Evolutionary conservation across 2,888 invertebrate species (phyloP), one percentile per base, ranked within the genome.

Genomic region (Mythimna albipuncta): DNA sequence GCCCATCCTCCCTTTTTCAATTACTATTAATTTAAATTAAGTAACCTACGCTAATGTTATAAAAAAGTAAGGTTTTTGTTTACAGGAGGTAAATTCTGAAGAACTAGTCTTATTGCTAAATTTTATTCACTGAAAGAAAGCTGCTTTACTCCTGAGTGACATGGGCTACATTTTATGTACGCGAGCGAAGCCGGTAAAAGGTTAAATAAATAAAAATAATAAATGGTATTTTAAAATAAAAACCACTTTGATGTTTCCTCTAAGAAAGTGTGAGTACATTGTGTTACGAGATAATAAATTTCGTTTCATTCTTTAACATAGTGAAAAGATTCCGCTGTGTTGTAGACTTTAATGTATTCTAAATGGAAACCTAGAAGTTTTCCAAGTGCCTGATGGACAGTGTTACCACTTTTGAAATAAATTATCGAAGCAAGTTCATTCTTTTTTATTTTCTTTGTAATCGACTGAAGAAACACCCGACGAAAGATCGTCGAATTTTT

Each of bases 391-490:
- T 58, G 58, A 79, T 79, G 41, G 50, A 77, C 78, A 61, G 38
- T 61, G 55, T 50, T 69, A 50, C 32, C 32, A 55, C 71, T 70
- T 55, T 71, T 78, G 62, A 75, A 75, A 75, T 70, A 64, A 79
- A 72, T 72, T 79, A 38, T 64, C 73, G 58, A 47, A 79, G 79
- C 47, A 64, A 64, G 59, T 72, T 54, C 47, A 61, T 77, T 75
- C 32, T 57, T 75, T 75, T 67, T 75, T 41, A 44, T 62, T 61
- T 72, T 64, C 75, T 73, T 79, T 79, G 71, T 78, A 52, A 72
- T 79, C 64, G 59, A 72, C 79, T 64, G 50, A 55, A 76, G 59
- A 55, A 59, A 64, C 64, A 64, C 47, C 64, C 47, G 64, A 55
- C 44, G 64, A 41, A 55, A 73, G 64, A 55, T 61, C 73, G 64